Base-by-base conservation (phyloP, 2,113 vertebrate species). In the Semicossyphus pulcher region DNA sequence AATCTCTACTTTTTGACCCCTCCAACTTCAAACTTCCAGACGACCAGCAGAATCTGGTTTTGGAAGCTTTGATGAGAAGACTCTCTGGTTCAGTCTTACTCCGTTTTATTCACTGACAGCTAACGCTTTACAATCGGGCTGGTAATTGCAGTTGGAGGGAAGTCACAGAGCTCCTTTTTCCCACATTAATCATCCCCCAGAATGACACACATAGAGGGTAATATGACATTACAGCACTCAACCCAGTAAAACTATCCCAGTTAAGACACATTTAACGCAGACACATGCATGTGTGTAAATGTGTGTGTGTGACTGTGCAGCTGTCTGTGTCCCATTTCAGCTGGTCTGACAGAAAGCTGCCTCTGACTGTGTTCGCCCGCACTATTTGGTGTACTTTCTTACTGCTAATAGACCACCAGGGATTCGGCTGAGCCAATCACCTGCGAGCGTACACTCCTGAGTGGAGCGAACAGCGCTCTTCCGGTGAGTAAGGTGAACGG, bases 341-440 rank as follows among this genome's bases (percentile, higher is more conserved):
- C 39, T 54, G 25, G 57, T 54, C 71, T 78, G 80, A 74, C 73
- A 85, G 57, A 81, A 67, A 78, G 63, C 72, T 78, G 67, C 58
- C 49, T 72, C 70, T 65, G 20, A 77, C 66, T 56, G 64, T 68
- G 51, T 70, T 86, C 54, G 67, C 49, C n/a, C 54, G 67, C 74
- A 79, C 49, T 80, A 67, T 77, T 76, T 81, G 49, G 59, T 75
- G 71, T 42, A 59, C 51, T 67, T 54, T 78, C 78, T 84, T 73
- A 78, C 81, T 67, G 78, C 90, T 88, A 89, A 86, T 86, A 83
- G 85, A 84, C 72, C 91, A 79, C 87, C 76, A 69, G 91, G 90
- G 88, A 89, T 64, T 51, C 32, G 49, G 26, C 65, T 54, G 10
- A 90, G 68, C 85, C 91, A 90, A 85, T 90, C 83, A 85, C 72